Evolutionary conservation across 2,113 vertebrate genomes (phyloP).

Genomic region (Oryzias melastigma): DNA sequence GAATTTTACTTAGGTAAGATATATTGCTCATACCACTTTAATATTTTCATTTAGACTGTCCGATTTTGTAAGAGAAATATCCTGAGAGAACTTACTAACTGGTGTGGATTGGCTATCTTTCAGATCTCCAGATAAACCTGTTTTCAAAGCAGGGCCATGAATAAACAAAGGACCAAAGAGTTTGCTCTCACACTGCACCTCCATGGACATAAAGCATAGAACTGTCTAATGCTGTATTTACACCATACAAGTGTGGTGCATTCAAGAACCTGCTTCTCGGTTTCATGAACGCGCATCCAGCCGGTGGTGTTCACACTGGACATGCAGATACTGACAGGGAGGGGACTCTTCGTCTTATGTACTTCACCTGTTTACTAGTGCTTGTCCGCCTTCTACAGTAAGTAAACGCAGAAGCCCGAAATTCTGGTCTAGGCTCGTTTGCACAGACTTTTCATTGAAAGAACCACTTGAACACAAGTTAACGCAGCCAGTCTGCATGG

Average conservation of each 20-base stretch:
- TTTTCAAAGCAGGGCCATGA: background rate
- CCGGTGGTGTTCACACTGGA: too few species aligned
- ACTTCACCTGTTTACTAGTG: too few species aligned
- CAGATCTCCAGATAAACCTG: constrained; percentile 1
- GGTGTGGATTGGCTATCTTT: background rate
- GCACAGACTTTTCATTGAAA: too few species aligned
- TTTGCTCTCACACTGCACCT: background rate
- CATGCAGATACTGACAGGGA: too few species aligned
- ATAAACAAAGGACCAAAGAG: background rate
- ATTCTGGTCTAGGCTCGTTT: too few species aligned
- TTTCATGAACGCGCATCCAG: too few species aligned
- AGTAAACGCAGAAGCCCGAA: too few species aligned
- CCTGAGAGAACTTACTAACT: background rate
- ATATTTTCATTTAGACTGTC: background rate
- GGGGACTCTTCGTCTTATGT: too few species aligned
- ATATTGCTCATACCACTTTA: background rate
- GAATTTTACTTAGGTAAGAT: constrained; percentile 1
- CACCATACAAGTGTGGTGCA: background rate
- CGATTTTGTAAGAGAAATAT: background rate
- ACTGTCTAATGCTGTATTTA: background rate
- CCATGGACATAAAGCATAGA: background rate
- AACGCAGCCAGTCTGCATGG: too few species aligned
- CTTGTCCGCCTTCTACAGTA: too few species aligned
- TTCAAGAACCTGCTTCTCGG: too few species aligned
- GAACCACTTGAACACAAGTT: too few species aligned